Base-by-base conservation (phyloP, 2,113 vertebrate species). In the Ictalurus punctatus region DNA sequence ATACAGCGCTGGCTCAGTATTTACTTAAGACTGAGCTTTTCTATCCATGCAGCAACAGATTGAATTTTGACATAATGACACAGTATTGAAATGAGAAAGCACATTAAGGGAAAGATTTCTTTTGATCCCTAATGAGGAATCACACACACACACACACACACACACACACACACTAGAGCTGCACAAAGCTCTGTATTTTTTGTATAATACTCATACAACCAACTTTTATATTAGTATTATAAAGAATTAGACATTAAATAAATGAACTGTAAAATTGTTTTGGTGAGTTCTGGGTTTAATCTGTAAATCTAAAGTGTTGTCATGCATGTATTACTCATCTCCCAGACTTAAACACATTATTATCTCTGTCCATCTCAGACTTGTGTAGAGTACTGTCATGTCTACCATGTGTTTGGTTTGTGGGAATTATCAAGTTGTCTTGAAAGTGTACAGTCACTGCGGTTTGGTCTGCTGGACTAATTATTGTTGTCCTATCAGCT, bases 301-400 rank as follows among this genome's bases (percentile, higher is more conserved):
- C 86, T 88, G 69, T 63, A 58, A 40, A 71, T 73, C 61, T 88
- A 4, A 54, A 56, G 74, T 65, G 23, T 14, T 14, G 73, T 85
- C 61, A 86, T 84, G 83, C 19, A 56, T 74, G 84, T 84, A 81
- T 84, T 73, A 27, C n/a, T 89, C 56, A 74, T 40, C 17, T 58
- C 6, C 40, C 85, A 88, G 76, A 83, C 30, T 40, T 25, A 89
- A 78, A 71, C 40, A 0, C 69, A 89, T 40, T 67, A 85, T 86
- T 79, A 86, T 52, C 54, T 73, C 17, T 59, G 13, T 34, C 7
- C 37, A 74, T 73, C 21, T 83, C 73, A 83, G 78, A 74, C 34
- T 52, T 58, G 84, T 58, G 52, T 69, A 56, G 34, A 27, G 34
- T 78, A 74, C 13, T 61, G 79, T 90, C 90, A 83, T 83, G 90